Base-by-base conservation (phyloP, 2,113 vertebrate species). In the Nesoenas mayeri region DNA sequence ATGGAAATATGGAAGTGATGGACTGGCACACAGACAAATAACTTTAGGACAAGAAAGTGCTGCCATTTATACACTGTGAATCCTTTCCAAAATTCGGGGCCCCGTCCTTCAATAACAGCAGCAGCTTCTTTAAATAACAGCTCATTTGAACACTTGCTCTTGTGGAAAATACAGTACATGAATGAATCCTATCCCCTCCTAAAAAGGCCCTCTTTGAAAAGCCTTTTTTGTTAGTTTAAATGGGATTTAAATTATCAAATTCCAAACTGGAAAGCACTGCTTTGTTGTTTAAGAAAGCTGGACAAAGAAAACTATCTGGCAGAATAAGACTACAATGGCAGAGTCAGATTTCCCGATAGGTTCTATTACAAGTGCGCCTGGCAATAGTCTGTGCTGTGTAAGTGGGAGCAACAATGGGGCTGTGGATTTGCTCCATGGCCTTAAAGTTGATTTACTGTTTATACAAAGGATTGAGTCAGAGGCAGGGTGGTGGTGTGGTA, bases 341-440 rank as follows among this genome's bases (percentile, higher is more conserved):
- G 88, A 93, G n/a, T 92, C 75, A 94, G 82, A 92, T 97, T 95
- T 94, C 82, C 56, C 80, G 88, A 94, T 36, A 94, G 82, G 72
- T 88, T 92, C 70, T 67, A 53, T 93, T 94, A 93, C 79, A 92
- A 91, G 80, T 44, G 21, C 20, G 47, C 72, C 88, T 96, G 95
- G 88, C 88, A 94, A 60, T 19, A 83, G 42, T 20, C 65, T 83
- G 16, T 80, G n/a, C 85, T 57, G 40, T 48, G 25, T 67, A 78
- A 84, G 48, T 65, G 75, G 60, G 51, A 94, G 26, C 58, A 94
- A 96, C 86, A 95, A 95, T 74, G 34, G 60, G 48, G 31, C 62
- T 82, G 67, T 94, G 79, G 82, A 94, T 92, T 95, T 96, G 85
- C 85, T 93, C 88, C 84, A 79, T 8, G n/a, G 86, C 61, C 77